These are phyloP conservation scores for Acanthosoma haemorrhoidale DNA, from an alignment of 2,888 invertebrate genomes.

Conservation along the genomic window DNA sequence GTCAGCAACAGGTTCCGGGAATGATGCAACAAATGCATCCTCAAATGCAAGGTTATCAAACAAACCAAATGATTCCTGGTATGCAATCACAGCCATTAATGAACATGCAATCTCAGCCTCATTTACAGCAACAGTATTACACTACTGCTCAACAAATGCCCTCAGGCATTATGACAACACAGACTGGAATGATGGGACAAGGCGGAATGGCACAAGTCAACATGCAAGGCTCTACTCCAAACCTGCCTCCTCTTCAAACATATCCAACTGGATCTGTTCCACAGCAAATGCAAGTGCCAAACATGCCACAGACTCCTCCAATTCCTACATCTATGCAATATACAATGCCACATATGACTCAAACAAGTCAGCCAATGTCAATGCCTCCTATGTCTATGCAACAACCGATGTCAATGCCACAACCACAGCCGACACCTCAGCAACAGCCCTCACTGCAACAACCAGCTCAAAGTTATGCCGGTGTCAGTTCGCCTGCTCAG, in stretches of 20 bases:
- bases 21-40: slow-evolving; percentile 53
- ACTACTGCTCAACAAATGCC: slow-evolving; percentile 33
- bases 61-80: slow-evolving; percentile 32
- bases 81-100: slow-evolving; percentile 37
- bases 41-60: slow-evolving; percentile 46
- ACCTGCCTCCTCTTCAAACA: slow-evolving; percentile 33
- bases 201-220: slow-evolving; percentile 30
- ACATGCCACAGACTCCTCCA: slow-evolving; percentile 36
- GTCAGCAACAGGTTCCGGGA: slow-evolving; percentile 43
- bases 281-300: slow-evolving; percentile 33
- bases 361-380: slow-evolving; percentile 24
- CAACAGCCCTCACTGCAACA: slow-evolving; percentile 30
- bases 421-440: slow-evolving; percentile 31
- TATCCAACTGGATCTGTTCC: slow-evolving; percentile 29
- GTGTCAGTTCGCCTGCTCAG: slow-evolving; percentile 24
- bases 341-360: slow-evolving; percentile 32
- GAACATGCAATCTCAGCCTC: slow-evolving; percentile 34
- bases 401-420: slow-evolving; percentile 32
- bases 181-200: slow-evolving; percentile 34
- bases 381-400: slow-evolving; percentile 30
- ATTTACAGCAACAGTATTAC: slow-evolving; percentile 37
- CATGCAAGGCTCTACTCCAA: slow-evolving; percentile 32
- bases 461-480: slow-evolving; percentile 33
- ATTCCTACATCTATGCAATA: slow-evolving; percentile 35
- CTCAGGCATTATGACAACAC: slow-evolving; percentile 44